Evolutionary conservation across 2,797 vertebrate genomes (phyloP), one percentile per base, ranked within the genome.

Genomic region (Hypotaenidia philippensis): DNA sequence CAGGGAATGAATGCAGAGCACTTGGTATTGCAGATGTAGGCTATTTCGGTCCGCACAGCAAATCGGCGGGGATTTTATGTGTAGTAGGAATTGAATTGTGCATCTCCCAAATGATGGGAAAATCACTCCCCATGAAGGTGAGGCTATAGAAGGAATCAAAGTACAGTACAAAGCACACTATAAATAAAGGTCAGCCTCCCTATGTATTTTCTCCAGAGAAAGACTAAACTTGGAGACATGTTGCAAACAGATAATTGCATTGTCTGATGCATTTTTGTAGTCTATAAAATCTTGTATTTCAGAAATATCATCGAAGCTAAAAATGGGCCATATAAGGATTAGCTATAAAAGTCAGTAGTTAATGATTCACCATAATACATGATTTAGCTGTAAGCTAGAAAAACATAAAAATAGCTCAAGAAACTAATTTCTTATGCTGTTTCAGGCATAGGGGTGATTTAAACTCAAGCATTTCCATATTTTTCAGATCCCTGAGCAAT

Each of bases 361-460:
- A 94, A 96, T 83, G 94, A 94, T 96, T 95, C 93, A 91, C 76
- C 53, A 94, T 74, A 93, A 96, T 94, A 83, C 52, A 83, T 79
- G 81, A 94, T 90, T 96, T 96, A 95, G 91, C 83, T 95, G 80
- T 57, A 89, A 96, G 78, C 41, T 95, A 96, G 75, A 90, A 91
- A 97, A 97, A 95, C 89, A 84, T 95, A 95, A 95, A 93, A 95
- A 96, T 90, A 96, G 72, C 72, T 96, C 78, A 92, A 87, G 82
- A 90, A 93, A 92, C 89, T 95, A 87, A 88, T 95, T 95, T 90
- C 84, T 82, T 88, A 87, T 95, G 55, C 78, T 85, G 77, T 92
- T 97, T 96, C 94, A 89, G 85, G 81, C 81, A 93, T 88, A 70
- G 41, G 6, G 90, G 95, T 97, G 60, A 88, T 78, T 95, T 86